Evolutionary conservation across 2,888 invertebrate genomes (phyloP).

Genomic region (Drosophila quinaria): DNA sequence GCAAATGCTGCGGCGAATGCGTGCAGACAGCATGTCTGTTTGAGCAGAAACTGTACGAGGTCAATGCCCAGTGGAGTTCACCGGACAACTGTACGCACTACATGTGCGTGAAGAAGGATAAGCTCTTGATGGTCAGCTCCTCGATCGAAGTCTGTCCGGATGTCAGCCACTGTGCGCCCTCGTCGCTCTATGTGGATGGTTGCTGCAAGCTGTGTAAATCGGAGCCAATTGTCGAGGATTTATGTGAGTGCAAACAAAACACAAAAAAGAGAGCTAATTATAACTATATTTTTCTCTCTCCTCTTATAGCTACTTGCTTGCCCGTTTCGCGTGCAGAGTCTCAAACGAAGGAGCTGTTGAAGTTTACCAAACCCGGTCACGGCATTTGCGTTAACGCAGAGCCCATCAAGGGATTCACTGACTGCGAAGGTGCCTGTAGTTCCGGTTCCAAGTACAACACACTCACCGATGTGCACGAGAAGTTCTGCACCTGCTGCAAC

Average conservation of each 20-base stretch:
- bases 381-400: conserved; percentile 89
- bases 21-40: conserved; percentile 87
- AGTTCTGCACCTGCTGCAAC: conserved; percentile 88
- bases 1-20: conserved; percentile 89
- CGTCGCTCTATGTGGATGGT: conserved; percentile 87
- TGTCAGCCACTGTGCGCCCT: conserved; percentile 87
- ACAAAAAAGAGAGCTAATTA: too few species aligned
- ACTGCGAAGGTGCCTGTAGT: conserved; percentile 90
- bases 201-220: conserved; percentile 90
- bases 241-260: conserved; percentile 56
- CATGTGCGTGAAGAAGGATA: conserved; percentile 86
- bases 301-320: conserved; percentile 87
- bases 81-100: conserved; percentile 89
- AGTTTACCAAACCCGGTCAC: conserved; percentile 85
- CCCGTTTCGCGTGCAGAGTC: conserved; percentile 87
- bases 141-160: conserved; percentile 88
- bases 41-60: conserved; percentile 86
- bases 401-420: conserved; percentile 88
- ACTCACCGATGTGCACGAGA: conserved; percentile 88
- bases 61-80: conserved; percentile 88
- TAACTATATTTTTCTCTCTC: not conserved
- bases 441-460: conserved; percentile 90
- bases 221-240: conserved; percentile 84
- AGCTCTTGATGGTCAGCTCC: conserved; percentile 87
- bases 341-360: conserved; percentile 88